Percentiles rank a stretch among this genome's conserved stretches.
Conservation (phyloP, 2,797 vertebrate species). For the Streptopelia turtur region DNA sequence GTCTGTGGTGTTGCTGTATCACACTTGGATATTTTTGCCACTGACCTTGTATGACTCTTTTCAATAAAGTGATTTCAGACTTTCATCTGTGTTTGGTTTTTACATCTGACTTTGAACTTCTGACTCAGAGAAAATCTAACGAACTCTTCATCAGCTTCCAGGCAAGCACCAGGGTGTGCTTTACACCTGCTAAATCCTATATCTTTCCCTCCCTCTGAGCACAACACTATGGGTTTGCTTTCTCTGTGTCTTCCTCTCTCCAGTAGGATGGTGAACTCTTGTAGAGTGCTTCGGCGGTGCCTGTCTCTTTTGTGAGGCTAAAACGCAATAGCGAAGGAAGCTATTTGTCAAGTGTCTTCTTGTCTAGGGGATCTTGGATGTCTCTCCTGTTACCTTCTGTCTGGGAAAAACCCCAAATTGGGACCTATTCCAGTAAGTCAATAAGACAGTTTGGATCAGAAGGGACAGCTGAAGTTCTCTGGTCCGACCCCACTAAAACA, state of each 20-base stretch:
- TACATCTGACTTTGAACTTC: neutral
- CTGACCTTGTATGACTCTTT: neutral
- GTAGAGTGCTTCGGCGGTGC: neutral
- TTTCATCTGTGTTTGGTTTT: neutral
- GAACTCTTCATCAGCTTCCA: neutral
- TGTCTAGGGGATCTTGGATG: neutral
- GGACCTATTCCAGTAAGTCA: neutral
- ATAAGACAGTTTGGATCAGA: neutral
- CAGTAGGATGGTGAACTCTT: neutral
- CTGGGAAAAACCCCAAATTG: neutral
- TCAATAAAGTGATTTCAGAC: slow-evolving; percentile 47
- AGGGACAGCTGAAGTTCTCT: neutral
- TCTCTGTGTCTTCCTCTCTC: neutral
- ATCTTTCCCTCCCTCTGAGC: neutral
- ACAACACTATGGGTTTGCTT: neutral
- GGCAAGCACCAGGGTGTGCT: neutral
- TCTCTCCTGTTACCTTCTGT: neutral
- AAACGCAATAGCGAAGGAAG: neutral
- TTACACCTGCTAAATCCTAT: neutral
- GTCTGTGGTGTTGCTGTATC: neutral
- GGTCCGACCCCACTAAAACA: neutral
- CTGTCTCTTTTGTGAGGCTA: neutral
- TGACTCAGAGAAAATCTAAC: neutral
- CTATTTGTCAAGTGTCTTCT: neutral
- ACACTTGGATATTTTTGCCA: neutral